These are phyloP conservation scores for Pyrocoelia pectoralis DNA, from an alignment of 2,888 invertebrate species.

Conservation along the genomic window DNA sequence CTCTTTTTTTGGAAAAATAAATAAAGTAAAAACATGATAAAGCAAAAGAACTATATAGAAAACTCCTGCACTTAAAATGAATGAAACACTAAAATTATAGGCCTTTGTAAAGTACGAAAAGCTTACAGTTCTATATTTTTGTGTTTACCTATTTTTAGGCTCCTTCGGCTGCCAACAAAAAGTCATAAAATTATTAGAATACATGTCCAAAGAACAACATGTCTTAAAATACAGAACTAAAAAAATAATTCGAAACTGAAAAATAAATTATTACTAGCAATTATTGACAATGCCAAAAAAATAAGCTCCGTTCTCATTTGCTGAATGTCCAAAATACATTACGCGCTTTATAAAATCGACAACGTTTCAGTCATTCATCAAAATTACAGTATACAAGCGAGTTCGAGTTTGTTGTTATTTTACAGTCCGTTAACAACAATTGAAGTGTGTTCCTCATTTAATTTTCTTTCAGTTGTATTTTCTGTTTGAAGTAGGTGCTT, in stretches of 20 bases:
- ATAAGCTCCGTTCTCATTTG: no score
- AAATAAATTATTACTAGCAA: background rate
- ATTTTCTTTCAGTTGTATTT: no score
- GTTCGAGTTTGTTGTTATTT: no score
- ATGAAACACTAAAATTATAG: conserved; percentile 38
- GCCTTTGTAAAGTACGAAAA: conserved; percentile 41
- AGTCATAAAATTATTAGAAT: conserved; percentile 58
- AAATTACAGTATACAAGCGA: no score
- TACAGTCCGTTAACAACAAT: no score
- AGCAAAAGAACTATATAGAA: conserved; percentile 36
- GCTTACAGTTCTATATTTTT: conserved; percentile 56
- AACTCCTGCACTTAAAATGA: conserved; percentile 38
- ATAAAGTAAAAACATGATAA: conserved; percentile 38
- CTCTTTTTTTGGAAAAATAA: conserved; percentile 34
- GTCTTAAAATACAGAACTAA: conserved; percentile 29
- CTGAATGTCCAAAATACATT: background rate
- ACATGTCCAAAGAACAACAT: conserved; percentile 45
- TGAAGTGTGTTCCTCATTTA: no score
- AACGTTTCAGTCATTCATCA: no score
- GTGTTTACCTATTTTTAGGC: conserved; percentile 58
- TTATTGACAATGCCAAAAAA: no score
- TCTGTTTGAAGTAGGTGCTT: no score
- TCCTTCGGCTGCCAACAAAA: conserved; percentile 60
- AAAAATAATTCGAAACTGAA: conserved; percentile 18
- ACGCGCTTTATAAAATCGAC: no score